phyloP scores from a whole-genome alignment of 2,113 vertebrate species.

The Sigmodon hispidus region DNA sequence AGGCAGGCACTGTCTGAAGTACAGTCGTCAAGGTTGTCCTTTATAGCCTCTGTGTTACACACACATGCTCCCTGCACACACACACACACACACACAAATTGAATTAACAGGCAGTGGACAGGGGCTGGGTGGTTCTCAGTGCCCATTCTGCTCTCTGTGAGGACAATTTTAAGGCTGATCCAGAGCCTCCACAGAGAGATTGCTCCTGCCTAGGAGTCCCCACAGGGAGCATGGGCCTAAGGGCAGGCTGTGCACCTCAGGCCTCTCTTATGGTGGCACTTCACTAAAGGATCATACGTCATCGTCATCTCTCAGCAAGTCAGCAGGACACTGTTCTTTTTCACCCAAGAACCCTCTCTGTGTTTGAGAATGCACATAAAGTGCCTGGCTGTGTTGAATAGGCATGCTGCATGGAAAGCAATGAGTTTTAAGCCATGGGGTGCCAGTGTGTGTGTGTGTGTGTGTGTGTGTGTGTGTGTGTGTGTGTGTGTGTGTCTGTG shows the following conservation, averaged over 20 bases:
- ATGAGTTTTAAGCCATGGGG: not conserved
- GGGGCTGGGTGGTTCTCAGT: rapidly evolving
- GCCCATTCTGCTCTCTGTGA: not conserved
- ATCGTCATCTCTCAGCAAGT: not conserved
- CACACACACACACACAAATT: not conserved
- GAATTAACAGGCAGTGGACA: not conserved
- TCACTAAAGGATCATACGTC: rapidly evolving
- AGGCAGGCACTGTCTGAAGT: not conserved
- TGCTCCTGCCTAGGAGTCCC: not conserved
- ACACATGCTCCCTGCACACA: not conserved
- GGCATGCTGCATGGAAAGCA: not conserved
- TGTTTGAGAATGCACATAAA: not conserved
- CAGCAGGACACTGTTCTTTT: not conserved
- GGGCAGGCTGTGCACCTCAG: rapidly evolving
- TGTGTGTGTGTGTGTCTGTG: no score
- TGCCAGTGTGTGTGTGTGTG: no score
- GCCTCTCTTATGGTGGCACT: not conserved
- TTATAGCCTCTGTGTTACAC: not conserved
- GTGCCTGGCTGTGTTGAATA: not conserved
- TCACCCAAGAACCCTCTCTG: not conserved
- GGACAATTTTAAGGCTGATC: not conserved
- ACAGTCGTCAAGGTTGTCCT: not conserved
- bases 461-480: not conserved
- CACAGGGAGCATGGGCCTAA: rapidly evolving
- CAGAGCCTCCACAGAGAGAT: not conserved